These are phyloP conservation scores for Drosophila rufa DNA, from an alignment of 1,140 invertebrate species.

Conservation along the genomic window DNA sequence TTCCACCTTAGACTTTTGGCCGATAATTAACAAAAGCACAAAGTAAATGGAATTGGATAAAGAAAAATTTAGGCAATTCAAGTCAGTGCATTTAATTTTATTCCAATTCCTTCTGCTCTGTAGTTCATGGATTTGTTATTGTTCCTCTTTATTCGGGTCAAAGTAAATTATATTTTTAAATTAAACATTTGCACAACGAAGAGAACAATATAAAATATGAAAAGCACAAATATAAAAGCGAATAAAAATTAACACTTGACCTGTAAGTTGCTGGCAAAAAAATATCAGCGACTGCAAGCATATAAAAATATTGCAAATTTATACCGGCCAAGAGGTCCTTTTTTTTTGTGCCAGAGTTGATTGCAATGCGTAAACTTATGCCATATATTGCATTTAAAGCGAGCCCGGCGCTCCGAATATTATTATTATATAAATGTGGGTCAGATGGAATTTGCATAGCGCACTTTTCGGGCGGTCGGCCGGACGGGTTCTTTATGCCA, in stretches of 20 bases:
- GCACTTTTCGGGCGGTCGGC: conserved; percentile 23
- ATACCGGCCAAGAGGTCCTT: conserved; percentile 18
- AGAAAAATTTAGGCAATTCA: conserved; percentile 20
- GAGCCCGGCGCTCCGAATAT: conserved; percentile 35
- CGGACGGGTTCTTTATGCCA: conserved; percentile 1
- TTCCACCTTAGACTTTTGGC: neutral
- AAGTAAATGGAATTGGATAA: conserved; percentile 35
- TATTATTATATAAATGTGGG: conserved; percentile 59
- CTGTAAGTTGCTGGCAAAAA: conserved; percentile 48
- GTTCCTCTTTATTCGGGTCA: conserved; percentile 1
- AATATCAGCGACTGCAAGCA: conserved; percentile 17
- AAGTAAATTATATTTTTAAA: conserved; percentile 45
- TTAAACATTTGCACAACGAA: conserved; percentile 49
- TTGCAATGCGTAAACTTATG: conserved; percentile 49
- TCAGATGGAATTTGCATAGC: conserved; percentile 66
- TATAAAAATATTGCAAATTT: conserved; percentile 65
- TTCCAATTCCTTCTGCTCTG: neutral
- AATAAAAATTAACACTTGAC: conserved; percentile 72
- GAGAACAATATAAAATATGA: conserved; percentile 10
- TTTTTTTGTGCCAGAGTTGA: neutral
- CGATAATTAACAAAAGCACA: conserved; percentile 34
- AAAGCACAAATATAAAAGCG: conserved; percentile 5
- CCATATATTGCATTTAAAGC: conserved; percentile 61
- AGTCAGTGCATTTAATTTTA: conserved; percentile 55
- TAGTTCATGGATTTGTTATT: neutral